Conservation (phyloP, 2,888 invertebrate species). For the Colostygia pectinataria region DNA sequence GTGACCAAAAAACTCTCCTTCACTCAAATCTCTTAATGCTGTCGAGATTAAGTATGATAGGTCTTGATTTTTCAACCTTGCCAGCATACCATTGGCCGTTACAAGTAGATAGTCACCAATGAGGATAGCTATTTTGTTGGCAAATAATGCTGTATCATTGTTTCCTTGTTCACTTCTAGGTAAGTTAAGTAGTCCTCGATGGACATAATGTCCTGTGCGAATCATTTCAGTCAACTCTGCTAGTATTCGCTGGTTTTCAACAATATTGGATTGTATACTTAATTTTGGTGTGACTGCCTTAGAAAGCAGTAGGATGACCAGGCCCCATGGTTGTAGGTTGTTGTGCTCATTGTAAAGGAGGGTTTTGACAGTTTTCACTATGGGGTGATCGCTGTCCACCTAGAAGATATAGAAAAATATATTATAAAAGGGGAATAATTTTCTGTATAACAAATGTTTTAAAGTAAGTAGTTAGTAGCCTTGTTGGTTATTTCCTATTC, state of each 20-base stretch:
- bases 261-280: constrained; percentile 77
- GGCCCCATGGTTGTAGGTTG: constrained; percentile 71
- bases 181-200: constrained; percentile 84
- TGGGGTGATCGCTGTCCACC: constrained; percentile 74
- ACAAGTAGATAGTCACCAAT: constrained; percentile 93
- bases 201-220: constrained; percentile 91
- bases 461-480: not conserved
- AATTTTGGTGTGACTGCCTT: constrained; percentile 57
- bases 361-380: constrained; percentile 71
- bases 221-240: constrained; percentile 93
- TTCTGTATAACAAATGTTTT: too few species aligned
- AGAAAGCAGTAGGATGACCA: constrained; percentile 66
- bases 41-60: constrained; percentile 91
- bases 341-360: constrained; percentile 73
- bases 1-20: constrained; percentile 91
- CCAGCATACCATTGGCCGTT: constrained; percentile 91
- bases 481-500: constrained; percentile 18
- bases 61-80: constrained; percentile 86
- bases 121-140: constrained; percentile 93
- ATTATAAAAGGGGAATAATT: not conserved
- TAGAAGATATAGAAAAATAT: constrained; percentile 27
- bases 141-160: constrained; percentile 89
- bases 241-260: constrained; percentile 76
- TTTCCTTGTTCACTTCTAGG: constrained; percentile 72
- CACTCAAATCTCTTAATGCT: constrained; percentile 90